Percentiles rank a stretch among this genome's conserved stretches.
Conservation (phyloP, 2,113 vertebrate species). For the Astatotilapia flaviijosephi region DNA sequence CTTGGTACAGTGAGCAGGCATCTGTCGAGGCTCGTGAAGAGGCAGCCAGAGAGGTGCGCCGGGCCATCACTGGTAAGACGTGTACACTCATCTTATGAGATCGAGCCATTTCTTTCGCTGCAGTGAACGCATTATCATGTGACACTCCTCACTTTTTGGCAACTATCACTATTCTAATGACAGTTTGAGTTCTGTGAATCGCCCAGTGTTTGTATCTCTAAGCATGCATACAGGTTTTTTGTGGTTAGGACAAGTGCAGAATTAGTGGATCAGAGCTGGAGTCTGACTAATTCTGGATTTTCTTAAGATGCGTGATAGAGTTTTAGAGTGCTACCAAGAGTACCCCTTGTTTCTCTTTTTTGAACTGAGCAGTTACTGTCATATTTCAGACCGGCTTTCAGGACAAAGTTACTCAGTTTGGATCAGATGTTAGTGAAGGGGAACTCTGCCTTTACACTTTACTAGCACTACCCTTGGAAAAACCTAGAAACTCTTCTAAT, state of each 20-base stretch:
- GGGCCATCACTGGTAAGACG: slow-evolving; percentile 81
- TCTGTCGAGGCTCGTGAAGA: slow-evolving; percentile 86
- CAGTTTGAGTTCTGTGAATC: neutral
- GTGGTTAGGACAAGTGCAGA: neutral
- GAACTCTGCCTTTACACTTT: neutral
- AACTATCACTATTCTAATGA: neutral
- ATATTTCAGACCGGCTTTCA: neutral
- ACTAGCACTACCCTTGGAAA: neutral
- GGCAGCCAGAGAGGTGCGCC: slow-evolving; percentile 84
- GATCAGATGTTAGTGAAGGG: neutral
- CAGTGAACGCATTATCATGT: neutral
- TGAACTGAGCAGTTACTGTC: neutral
- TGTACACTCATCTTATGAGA: neutral
- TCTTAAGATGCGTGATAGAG: neutral
- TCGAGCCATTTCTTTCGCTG: neutral
- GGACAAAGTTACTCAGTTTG: neutral
- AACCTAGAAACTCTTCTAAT: neutral
- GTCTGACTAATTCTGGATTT: neutral
- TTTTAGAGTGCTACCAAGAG: neutral
- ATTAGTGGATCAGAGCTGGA: neutral
- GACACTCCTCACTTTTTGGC: neutral
- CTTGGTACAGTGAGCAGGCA: slow-evolving; percentile 90
- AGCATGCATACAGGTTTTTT: neutral
- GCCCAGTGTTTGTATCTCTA: neutral
- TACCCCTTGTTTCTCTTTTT: neutral